Conservation (phyloP, 1,140 invertebrate genomes). For the Adelges cooleyi region DNA sequence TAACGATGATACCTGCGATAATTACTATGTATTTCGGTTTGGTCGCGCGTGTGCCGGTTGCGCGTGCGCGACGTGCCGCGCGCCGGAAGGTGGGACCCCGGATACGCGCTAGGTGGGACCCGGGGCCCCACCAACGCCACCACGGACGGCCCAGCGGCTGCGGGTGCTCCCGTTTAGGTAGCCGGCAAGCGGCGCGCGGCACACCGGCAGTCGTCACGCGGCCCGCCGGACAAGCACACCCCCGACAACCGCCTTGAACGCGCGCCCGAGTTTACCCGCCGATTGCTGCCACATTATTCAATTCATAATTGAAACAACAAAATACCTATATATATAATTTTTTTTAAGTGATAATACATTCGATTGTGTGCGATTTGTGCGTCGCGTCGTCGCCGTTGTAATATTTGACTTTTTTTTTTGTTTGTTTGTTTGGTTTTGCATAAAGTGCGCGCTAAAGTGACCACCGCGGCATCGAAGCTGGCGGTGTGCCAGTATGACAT, state of each 20-base stretch:
- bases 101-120: slow-evolving; percentile 23
- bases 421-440: background rate
- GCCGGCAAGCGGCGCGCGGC: background rate
- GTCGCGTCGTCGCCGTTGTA: background rate
- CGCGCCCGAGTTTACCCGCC: too few species aligned
- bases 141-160: slow-evolving; percentile 13
- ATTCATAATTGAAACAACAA: too few species aligned
- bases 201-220: slow-evolving; percentile 24
- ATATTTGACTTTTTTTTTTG: background rate
- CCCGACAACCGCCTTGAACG: too few species aligned
- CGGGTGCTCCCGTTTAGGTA: slow-evolving; percentile 23
- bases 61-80: slow-evolving; percentile 11
- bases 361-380: background rate
- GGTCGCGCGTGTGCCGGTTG: background rate
- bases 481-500: slow-evolving; percentile 32
- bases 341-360: too few species aligned
- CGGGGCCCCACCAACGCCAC: slow-evolving; percentile 24
- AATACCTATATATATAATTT: too few species aligned
- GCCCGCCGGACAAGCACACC: slow-evolving; percentile 19
- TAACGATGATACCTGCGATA: too few species aligned
- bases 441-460: slow-evolving; percentile 22
- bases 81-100: slow-evolving; percentile 25
- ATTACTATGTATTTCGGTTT: too few species aligned
- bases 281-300: too few species aligned
- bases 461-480: slow-evolving; percentile 24